Conservation (phyloP, 2,113 vertebrate genomes). For the Hyperoodon ampullatus region DNA sequence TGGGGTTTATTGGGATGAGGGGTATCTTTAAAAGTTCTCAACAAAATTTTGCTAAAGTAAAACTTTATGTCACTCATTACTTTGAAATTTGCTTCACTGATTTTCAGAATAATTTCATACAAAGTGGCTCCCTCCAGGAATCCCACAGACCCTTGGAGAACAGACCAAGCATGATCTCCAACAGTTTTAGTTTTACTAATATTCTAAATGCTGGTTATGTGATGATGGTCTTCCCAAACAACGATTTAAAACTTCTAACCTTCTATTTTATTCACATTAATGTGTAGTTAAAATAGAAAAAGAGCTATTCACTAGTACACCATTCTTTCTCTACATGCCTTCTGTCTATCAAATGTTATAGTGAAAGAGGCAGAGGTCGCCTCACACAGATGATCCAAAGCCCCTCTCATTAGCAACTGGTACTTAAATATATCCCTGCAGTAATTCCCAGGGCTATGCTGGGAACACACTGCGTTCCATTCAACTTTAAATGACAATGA, state of each 20-base stretch:
- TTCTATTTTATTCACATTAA: conserved; percentile 5
- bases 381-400: neutral
- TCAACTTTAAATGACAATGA: conserved; percentile 72
- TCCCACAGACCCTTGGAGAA: neutral
- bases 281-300: neutral
- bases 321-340: neutral
- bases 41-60: conserved; percentile 12
- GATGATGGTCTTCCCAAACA: neutral
- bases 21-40: neutral
- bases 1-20: neutral
- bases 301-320: neutral
- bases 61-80: neutral
- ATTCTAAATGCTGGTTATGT: neutral
- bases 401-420: neutral
- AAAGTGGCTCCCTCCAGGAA: neutral
- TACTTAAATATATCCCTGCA: conserved; percentile 33
- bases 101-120: neutral
- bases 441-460: neutral
- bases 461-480: neutral
- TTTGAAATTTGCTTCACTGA: neutral
- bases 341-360: neutral
- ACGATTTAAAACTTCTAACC: neutral
- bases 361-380: neutral
- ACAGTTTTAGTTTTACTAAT: neutral
- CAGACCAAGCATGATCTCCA: neutral